Base-by-base conservation (phyloP, 2,888 invertebrate species). In the Phyllotreta cruciferae region DNA sequence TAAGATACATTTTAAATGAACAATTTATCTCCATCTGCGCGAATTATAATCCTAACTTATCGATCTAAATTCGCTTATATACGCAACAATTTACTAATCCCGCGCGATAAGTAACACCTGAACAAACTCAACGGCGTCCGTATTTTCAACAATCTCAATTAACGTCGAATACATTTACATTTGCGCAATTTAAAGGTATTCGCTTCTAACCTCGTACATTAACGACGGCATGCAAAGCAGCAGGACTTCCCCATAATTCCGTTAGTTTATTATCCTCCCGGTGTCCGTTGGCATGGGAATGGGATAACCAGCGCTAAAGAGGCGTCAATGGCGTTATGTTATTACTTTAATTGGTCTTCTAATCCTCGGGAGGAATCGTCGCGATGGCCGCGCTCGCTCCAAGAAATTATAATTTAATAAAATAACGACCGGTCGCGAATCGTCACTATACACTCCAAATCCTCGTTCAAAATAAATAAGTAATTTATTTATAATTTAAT, bases 161-260 rank as follows among this genome's bases (percentile, higher is more conserved):
- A 67, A 41, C 58, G 68, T 70, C 70, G 44, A 41, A 62, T 67
- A 53, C 60, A 60, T 65, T 66, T 49, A 61, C 64, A 66, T 68
- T 64, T 64, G 61, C 64, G 52, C 61, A 54, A 53, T 64, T 62
- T 49, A 63, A 50, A 60, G 50, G 56, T 71, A 71, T 73, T 73
- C 71, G 49, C 69, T 69, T 67, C 67, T 57, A 54, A 70, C 69
- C 70, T 57, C 49, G 45, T 70, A 65, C 64, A 70, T 67, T 67
- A 61, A 70, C 69, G 70, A 67, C 68, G 67, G 68, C 67, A 64
- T 58, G 45, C 39, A 53, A 44, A 38, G 45, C 45, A 45, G 56
- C 49, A 39, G 49, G 50, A 49, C n/a, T 49, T 8, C 38, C 49
- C 36, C 56, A 57, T 64, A 64, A 66, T 50, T 62, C 56, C 56